Conservation (phyloP, 2,888 invertebrate genomes). For the Scaptodrosophila latifasciaeformis region DNA sequence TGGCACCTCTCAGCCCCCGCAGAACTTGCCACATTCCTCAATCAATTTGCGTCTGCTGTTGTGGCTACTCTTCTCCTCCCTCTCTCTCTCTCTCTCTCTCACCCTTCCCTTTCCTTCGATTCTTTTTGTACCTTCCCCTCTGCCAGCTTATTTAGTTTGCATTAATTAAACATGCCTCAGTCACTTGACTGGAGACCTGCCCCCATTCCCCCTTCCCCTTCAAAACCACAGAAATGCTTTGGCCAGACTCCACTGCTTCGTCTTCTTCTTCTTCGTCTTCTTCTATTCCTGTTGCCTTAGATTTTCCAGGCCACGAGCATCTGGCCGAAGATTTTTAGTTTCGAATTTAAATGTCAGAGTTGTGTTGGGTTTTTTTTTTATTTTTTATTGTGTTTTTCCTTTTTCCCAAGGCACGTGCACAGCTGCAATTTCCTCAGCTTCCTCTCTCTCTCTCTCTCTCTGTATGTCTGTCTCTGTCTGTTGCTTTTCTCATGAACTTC, state of each 20-base stretch:
- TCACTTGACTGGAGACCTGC: constrained; percentile 29
- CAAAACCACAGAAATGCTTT: neutral
- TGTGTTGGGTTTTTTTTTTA: too few species aligned
- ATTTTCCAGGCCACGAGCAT: constrained; percentile 38
- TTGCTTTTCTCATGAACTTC: constrained; percentile 17
- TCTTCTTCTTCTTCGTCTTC: neutral
- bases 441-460: neutral
- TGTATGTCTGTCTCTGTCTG: constrained; percentile 2
- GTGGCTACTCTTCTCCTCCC: constrained; percentile 12
- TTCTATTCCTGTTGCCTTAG: constrained; percentile 46
- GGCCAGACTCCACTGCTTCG: neutral
- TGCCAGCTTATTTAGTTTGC: constrained; percentile 65
- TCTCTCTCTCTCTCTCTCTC: neutral
- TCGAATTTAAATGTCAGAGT: constrained; percentile 66
- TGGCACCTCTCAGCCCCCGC: neutral
- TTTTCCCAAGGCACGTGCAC: constrained; percentile 61
- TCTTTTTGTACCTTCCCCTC: neutral
- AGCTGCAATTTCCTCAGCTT: neutral
- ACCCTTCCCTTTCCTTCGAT: too few species aligned
- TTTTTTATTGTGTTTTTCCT: constrained; percentile 29
- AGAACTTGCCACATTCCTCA: constrained; percentile 58
- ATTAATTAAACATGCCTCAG: constrained; percentile 65
- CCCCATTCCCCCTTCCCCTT: neutral
- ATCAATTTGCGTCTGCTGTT: constrained; percentile 53
- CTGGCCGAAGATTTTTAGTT: constrained; percentile 64